Base-by-base conservation (phyloP, 2,797 vertebrate genomes). In the Nannoperca australis region DNA sequence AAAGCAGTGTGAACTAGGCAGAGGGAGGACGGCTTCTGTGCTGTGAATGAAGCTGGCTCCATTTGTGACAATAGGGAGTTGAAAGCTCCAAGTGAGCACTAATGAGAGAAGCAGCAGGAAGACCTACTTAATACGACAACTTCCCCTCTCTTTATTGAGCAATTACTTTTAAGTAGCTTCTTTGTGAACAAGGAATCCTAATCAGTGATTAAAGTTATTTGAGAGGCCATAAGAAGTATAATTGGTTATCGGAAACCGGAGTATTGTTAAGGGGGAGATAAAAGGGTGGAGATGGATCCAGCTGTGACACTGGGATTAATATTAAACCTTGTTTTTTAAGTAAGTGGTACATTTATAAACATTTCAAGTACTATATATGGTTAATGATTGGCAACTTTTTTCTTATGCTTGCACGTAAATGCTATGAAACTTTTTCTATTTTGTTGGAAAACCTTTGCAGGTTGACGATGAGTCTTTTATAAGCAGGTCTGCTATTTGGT, bases 191-290 rank as follows among this genome's bases (percentile, higher is more conserved):
- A 95, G 94, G 96, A 97, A 98, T 97, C 96, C 96, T 96, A 97
- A 98, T 97, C 96, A 96, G 96, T 96, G 96, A 97, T 97, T 97
- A 96, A 92, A 96, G 95, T 95, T 95, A 96, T 97, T 96, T 96
- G 95, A 97, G 94, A 95, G 96, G 95, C 95, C 92, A 89, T 96
- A 94, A 93, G 95, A 96, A 95, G 96, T 95, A 90, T 97, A 97
- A 97, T 96, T 96, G 96, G 95, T 96, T 96, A 96, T 96, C 93
- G 93, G 94, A 95, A 96, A 93, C 91, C 85, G 24, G 94, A 96
- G 94, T 94, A 96, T 95, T 95, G 95, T 95, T 95, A 95, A 93
- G 90, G 92, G 92, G 92, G 91, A 94, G 94, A 94, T 94, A 94
- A 96, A 96, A 95, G 94, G 94, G 89, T 89, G 91, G 53, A 69